Conservation (phyloP, 2,797 vertebrate genomes). For the Neosilurus hyrtlii region DNA sequence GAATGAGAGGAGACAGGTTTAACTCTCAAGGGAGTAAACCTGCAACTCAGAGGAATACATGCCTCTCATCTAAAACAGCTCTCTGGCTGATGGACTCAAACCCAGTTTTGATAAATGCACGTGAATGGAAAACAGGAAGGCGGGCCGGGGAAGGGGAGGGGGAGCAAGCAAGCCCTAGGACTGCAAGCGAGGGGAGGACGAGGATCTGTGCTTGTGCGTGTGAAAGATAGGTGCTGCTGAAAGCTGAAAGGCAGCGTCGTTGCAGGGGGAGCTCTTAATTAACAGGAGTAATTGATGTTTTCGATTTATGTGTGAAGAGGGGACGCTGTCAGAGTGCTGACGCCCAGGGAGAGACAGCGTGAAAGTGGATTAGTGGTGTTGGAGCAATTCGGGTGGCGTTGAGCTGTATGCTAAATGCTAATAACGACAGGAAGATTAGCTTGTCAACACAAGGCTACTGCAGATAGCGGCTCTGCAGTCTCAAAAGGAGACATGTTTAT, state of each 20-base stretch:
- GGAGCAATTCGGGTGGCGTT: constrained; percentile 65
- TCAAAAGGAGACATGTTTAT: background rate
- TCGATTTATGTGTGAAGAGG: constrained; percentile 67
- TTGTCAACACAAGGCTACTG: constrained; percentile 5
- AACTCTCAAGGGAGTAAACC: constrained; percentile 33
- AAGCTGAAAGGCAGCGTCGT: constrained; percentile 28
- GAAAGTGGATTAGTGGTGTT: constrained; percentile 74
- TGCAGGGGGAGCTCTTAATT: constrained; percentile 65
- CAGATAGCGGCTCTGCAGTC: background rate
- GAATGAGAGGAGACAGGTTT: constrained; percentile 32
- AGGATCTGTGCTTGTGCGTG: constrained; percentile 3
- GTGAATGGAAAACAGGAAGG: background rate
- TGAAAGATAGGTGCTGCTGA: constrained; percentile 17
- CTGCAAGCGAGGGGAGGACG: background rate
- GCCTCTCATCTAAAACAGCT: constrained; percentile 18
- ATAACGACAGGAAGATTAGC: constrained; percentile 57
- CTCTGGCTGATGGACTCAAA: background rate
- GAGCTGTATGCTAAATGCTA: constrained; percentile 59
- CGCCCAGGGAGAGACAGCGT: constrained; percentile 65
- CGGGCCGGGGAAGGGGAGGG: no score
- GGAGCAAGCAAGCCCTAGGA: constrained; percentile 2
- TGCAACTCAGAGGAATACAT: constrained; percentile 22
- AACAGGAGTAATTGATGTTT: constrained; percentile 71
- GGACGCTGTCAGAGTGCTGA: constrained; percentile 48
- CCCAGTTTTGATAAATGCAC: background rate